Evolutionary conservation across 2,888 invertebrate species (phyloP).

Genomic region (Amiota communis): DNA sequence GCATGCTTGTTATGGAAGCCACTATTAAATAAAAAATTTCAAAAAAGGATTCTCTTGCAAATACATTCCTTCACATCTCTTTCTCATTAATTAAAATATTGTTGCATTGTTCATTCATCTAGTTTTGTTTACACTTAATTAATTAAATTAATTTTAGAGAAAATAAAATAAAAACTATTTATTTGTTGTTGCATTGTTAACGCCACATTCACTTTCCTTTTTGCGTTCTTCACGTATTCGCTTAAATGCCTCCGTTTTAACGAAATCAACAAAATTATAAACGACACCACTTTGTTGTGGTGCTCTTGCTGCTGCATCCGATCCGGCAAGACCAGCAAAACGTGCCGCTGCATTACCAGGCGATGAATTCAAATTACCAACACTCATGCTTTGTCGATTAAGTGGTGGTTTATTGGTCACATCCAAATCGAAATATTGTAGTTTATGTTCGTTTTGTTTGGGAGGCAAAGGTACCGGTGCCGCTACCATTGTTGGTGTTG

Average conservation of each 20-base stretch:
- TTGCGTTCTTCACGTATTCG: slow-evolving; percentile 82
- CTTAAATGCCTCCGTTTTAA: slow-evolving; percentile 94
- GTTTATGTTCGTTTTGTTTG: slow-evolving; percentile 67
- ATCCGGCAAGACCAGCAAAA: slow-evolving; percentile 44
- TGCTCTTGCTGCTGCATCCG: slow-evolving; percentile 72
- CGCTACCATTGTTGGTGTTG: slow-evolving; percentile 33
- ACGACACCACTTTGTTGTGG: slow-evolving; percentile 77
- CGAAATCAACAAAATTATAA: slow-evolving; percentile 94
- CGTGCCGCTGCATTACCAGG: slow-evolving; percentile 50
- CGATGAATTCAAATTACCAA: slow-evolving; percentile 62
- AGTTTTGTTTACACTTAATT: not conserved
- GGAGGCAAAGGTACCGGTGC: slow-evolving; percentile 44
- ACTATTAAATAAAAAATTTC: not conserved
- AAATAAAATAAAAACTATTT: not conserved
- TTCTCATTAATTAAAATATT: not conserved
- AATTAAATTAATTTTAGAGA: slow-evolving; percentile 2
- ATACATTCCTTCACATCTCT: not conserved
- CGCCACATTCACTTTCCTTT: slow-evolving; percentile 69
- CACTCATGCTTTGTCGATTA: slow-evolving; percentile 67
- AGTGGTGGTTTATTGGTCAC: slow-evolving; percentile 74
- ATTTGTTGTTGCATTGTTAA: slow-evolving; percentile 61
- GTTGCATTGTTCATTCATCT: not conserved
- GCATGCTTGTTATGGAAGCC: slow-evolving; percentile 4
- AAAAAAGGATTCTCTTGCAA: no score
- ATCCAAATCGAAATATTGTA: slow-evolving; percentile 92